These are phyloP conservation scores for Ypsolopha scabrella DNA, from an alignment of 2,888 invertebrate species.

Conservation along the genomic window DNA sequence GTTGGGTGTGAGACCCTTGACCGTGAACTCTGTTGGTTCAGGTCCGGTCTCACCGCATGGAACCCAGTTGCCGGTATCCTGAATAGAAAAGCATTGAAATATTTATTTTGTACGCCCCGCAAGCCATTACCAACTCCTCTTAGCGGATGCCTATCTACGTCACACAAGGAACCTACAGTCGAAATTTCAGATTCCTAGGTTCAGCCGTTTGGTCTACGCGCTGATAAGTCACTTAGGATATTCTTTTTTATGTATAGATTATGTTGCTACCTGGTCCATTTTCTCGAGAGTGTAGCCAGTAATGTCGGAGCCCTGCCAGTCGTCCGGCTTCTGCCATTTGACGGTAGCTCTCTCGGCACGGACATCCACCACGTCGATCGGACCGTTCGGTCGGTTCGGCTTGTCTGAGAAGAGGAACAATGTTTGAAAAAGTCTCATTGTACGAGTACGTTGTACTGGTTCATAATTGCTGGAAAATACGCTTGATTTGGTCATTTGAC, in stretches of 20 bases:
- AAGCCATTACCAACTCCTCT: too few relatives aligned
- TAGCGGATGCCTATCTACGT: too few relatives aligned
- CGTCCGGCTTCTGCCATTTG: conserved; percentile 92
- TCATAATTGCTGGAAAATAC: too few relatives aligned
- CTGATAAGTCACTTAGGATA: too few relatives aligned
- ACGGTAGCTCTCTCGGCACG: conserved; percentile 91
- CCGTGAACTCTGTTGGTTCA: conserved; percentile 82
- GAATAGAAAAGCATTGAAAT: background rate
- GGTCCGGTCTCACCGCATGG: conserved; percentile 94
- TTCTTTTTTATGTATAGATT: too few relatives aligned
- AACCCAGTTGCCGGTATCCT: conserved; percentile 95
- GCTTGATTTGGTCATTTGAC: too few relatives aligned
- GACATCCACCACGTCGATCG: conserved; percentile 88
- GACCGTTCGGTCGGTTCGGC: conserved; percentile 86
- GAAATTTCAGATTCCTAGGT: too few relatives aligned
- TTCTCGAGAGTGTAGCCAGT: conserved; percentile 94
- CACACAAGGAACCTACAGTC: too few relatives aligned
- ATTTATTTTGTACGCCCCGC: too few relatives aligned
- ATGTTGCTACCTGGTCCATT: conserved; percentile 81
- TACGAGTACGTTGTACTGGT: too few relatives aligned
- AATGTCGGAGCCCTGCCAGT: conserved; percentile 89
- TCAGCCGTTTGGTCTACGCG: too few relatives aligned
- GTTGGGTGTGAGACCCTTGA: conserved; percentile 92
- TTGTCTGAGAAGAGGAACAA: conserved; percentile 67
- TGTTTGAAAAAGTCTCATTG: background rate